phyloP scores from a whole-genome alignment of 2,888 invertebrate genomes.

The Zhuqinia jingwanae region DNA sequence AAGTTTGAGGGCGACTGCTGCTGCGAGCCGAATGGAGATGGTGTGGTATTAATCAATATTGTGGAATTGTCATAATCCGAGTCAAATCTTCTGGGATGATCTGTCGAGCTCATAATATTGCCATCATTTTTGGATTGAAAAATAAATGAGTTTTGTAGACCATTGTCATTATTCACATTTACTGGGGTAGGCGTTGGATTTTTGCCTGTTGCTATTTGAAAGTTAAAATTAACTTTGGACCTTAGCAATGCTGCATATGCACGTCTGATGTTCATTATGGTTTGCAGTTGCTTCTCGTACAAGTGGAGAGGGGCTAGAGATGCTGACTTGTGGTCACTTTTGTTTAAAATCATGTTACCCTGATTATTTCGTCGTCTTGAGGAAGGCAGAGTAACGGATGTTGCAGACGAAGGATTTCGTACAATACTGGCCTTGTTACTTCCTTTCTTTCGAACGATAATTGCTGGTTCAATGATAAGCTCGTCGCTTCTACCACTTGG shows the following conservation, averaged over 20 bases:
- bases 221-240: slow-evolving; percentile 47
- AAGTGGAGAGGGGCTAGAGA: slow-evolving; percentile 28
- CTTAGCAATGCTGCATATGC: slow-evolving; percentile 46
- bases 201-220: slow-evolving; percentile 41
- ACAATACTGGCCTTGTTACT: slow-evolving; percentile 54
- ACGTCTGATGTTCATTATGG: slow-evolving; percentile 46
- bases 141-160: not conserved
- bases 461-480: slow-evolving; percentile 63
- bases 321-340: not conserved
- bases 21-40: too few species aligned
- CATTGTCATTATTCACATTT: not conserved
- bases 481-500: slow-evolving; percentile 52
- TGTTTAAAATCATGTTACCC: not conserved
- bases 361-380: not conserved
- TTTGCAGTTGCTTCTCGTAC: slow-evolving; percentile 50
- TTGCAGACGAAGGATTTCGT: slow-evolving; percentile 46
- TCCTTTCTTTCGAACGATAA: slow-evolving; percentile 60
- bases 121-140: not conserved
- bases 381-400: slow-evolving; percentile 34
- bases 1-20: too few species aligned
- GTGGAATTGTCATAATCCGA: slow-evolving; percentile 33
- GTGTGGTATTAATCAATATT: slow-evolving; percentile 26
- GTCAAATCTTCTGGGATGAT: slow-evolving; percentile 53
- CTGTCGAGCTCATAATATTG: not conserved
- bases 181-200: not conserved